Conservation (phyloP, 2,113 vertebrate species). For the Platysteira castanea region DNA sequence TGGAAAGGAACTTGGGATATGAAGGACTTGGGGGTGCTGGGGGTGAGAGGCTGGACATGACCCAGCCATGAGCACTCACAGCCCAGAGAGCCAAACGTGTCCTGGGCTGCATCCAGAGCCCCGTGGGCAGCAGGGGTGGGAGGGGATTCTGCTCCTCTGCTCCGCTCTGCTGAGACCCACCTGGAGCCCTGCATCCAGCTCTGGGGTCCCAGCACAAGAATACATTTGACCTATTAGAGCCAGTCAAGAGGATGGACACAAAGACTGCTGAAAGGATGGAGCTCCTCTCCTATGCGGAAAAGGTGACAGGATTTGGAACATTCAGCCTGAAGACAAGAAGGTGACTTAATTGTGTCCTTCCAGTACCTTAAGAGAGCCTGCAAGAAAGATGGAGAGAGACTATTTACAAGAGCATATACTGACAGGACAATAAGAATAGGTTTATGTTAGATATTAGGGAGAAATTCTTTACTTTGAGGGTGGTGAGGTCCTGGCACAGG, state of each 20-base stretch:
- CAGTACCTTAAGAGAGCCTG: neutral
- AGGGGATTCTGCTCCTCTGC: neutral
- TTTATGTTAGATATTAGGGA: neutral
- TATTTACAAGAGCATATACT: neutral
- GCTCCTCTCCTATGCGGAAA: neutral
- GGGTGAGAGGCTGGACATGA: neutral
- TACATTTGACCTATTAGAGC: accelerated
- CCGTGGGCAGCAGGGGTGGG: neutral
- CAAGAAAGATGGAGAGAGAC: neutral
- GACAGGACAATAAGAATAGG: neutral
- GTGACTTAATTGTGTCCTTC: neutral
- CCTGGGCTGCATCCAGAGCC: neutral
- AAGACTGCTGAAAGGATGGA: neutral
- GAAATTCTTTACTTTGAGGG: neutral
- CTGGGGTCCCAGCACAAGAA: neutral
- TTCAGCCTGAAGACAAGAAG: neutral
- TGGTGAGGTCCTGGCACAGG: neutral
- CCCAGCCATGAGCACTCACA: neutral
- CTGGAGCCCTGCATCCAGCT: neutral
- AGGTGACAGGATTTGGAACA: neutral
- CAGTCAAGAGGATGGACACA: neutral
- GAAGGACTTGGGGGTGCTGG: neutral
- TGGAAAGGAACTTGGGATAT: neutral
- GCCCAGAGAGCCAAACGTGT: neutral
- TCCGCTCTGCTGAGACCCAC: neutral